These are phyloP conservation scores for Thripadectes ignobilis DNA, from an alignment of 2,797 vertebrate species.

Conservation along the genomic window DNA sequence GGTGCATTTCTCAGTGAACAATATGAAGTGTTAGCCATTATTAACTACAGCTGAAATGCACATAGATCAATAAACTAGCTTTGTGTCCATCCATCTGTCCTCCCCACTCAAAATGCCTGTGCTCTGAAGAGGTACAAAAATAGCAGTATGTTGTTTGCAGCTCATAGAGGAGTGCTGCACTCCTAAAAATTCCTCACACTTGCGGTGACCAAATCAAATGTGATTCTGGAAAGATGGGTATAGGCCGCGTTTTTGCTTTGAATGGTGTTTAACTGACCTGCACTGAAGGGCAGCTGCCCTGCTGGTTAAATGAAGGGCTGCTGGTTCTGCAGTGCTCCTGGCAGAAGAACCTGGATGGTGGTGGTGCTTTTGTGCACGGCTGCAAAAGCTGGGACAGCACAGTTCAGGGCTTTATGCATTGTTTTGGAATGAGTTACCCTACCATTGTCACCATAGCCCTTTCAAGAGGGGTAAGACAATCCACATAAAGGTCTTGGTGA, in stretches of 20 bases:
- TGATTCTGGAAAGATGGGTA: not conserved
- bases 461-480: not conserved
- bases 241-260: not conserved
- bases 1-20: not conserved
- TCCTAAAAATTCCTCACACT: not conserved
- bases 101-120: not conserved
- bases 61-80: not conserved
- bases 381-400: not conserved
- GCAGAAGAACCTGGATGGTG: fast-evolving
- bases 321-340: not conserved
- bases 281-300: not conserved
- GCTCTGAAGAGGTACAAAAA: not conserved
- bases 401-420: not conserved
- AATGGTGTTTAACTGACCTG: not conserved
- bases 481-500: fast-evolving
- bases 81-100: fast-evolving
- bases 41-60: not conserved
- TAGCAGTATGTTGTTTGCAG: not conserved
- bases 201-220: fast-evolving
- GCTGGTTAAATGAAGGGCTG: not conserved
- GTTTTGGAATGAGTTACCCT: not conserved
- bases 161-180: fast-evolving
- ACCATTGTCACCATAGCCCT: not conserved
- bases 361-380: not conserved
- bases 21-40: not conserved